A percentile compares a stretch with the other conserved stretches of the same genome.
phyloP scores from a whole-genome alignment of 2,797 vertebrate genomes.

The Manis javanica region DNA sequence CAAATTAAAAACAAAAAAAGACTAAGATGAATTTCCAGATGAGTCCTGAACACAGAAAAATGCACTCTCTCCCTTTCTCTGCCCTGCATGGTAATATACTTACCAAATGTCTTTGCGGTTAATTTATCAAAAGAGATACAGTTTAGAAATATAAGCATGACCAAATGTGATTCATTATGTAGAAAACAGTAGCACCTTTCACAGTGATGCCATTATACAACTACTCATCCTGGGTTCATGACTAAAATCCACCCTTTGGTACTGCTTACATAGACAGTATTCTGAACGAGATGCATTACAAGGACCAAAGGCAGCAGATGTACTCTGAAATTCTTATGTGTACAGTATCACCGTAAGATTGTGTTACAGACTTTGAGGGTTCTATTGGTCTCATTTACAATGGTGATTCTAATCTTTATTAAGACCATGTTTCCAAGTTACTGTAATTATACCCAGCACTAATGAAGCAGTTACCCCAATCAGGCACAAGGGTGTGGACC shows the following conservation, averaged over 20 bases:
- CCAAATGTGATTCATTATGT: background rate
- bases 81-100: background rate
- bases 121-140: background rate
- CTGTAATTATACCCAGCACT: background rate
- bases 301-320: background rate
- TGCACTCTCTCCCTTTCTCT: background rate
- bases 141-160: background rate
- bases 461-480: conserved; percentile 9
- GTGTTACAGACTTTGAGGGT: background rate
- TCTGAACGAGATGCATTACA: background rate
- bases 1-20: background rate
- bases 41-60: background rate
- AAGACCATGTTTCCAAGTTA: conserved; percentile 12
- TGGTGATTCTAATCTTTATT: conserved; percentile 2
- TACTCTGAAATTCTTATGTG: background rate
- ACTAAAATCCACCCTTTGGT: background rate
- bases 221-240: background rate
- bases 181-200: background rate
- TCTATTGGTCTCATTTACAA: conserved; percentile 12
- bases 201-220: background rate
- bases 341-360: background rate
- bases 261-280: background rate
- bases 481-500: background rate
- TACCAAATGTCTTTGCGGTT: background rate
- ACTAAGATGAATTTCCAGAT: background rate